These are phyloP conservation scores for Montipora efflorescens DNA, from an alignment of 64 coral and sea anemone genomes.

Conservation along the genomic window DNA sequence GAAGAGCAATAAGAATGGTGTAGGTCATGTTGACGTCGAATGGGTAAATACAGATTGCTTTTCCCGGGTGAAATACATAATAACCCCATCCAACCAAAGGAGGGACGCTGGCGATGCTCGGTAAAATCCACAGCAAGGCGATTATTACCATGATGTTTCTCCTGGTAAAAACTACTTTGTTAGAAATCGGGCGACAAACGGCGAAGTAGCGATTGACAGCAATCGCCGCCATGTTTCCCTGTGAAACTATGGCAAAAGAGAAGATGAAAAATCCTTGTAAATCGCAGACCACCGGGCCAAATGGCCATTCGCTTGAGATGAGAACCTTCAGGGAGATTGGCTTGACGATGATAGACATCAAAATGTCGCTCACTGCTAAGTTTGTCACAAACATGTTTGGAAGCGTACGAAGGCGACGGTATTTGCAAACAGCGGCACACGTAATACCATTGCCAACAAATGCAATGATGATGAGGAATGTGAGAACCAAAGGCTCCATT, in stretches of 20 bases:
- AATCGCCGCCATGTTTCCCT: conserved; percentile 53
- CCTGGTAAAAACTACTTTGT: conserved; percentile 44
- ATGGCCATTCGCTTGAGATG: conserved; percentile 54
- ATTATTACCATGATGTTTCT: conserved; percentile 41
- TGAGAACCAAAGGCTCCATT: conserved; percentile 1
- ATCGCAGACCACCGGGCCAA: conserved; percentile 45
- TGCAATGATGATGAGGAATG: conserved; percentile 41
- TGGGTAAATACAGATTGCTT: conserved; percentile 74
- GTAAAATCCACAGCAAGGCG: conserved; percentile 60
- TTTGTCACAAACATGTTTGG: conserved; percentile 68
- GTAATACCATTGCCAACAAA: conserved; percentile 43
- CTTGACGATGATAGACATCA: conserved; percentile 61
- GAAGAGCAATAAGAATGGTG: conserved; percentile 47
- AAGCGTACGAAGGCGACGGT: conserved; percentile 32
- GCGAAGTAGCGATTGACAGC: conserved; percentile 74
- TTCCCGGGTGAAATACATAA: conserved; percentile 70
- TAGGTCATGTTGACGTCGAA: conserved; percentile 70
- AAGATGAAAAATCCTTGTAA: conserved; percentile 71
- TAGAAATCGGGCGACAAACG: conserved; percentile 21
- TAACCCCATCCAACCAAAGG: conserved; percentile 75
- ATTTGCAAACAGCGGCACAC: conserved; percentile 19
- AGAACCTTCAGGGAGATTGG: conserved; percentile 50
- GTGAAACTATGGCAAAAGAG: conserved; percentile 69
- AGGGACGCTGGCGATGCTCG: conserved; percentile 57
- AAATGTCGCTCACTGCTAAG: conserved; percentile 63